phyloP scores from a whole-genome alignment of 2,113 vertebrate species.

The Bufo bufo region DNA sequence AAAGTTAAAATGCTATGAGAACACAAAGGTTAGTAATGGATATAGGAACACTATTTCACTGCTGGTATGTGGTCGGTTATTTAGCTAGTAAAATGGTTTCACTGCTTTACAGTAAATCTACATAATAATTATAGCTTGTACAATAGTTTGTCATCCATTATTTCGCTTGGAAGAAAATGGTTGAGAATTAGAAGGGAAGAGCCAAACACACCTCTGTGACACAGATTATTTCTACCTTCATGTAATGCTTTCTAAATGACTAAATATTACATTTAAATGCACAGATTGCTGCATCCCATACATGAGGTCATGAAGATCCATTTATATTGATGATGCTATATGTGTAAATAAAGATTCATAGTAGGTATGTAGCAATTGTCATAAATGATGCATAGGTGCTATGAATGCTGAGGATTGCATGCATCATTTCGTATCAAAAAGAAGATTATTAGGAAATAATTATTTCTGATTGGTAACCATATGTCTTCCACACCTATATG shows the following conservation, averaged over 20 bases:
- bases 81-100: background rate
- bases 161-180: background rate
- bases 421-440: constrained; percentile 8
- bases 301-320: background rate
- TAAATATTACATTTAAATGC: constrained; percentile 8
- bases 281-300: background rate
- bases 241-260: constrained; percentile 43
- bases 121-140: background rate
- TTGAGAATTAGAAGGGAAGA: constrained; percentile 18
- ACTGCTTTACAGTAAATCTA: background rate
- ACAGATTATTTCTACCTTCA: constrained; percentile 8
- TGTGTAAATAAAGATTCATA: background rate
- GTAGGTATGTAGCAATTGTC: background rate
- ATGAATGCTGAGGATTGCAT: background rate
- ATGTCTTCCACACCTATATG: background rate
- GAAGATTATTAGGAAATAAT: background rate
- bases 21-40: background rate
- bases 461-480: background rate
- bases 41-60: background rate
- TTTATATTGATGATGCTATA: constrained; percentile 1
- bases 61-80: background rate
- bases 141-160: constrained; percentile 1
- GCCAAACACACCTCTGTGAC: constrained; percentile 29
- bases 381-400: background rate
- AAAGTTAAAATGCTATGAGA: too few species aligned